Evolutionary conservation across 2,797 vertebrate genomes (phyloP).

Genomic region (Characodon lateralis): DNA sequence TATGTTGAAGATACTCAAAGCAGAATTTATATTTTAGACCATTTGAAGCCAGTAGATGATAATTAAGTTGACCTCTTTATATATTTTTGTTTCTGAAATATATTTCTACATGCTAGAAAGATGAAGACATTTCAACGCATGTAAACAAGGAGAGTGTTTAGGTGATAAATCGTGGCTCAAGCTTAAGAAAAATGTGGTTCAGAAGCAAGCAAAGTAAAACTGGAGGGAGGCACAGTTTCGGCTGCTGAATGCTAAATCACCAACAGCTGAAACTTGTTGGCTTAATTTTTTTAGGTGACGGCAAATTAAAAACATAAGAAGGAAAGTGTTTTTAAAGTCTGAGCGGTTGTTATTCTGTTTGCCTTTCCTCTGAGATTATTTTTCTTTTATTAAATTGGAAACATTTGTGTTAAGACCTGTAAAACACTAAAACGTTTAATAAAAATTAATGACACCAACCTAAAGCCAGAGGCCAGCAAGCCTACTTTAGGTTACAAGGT

Average conservation of each 20-base stretch:
- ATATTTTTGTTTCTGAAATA: conserved; percentile 40
- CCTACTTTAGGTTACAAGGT: conserved; percentile 1
- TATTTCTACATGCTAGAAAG: conserved; percentile 48
- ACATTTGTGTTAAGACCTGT: conserved; percentile 12
- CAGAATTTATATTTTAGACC: conserved; percentile 7
- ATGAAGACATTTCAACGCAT: conserved; percentile 39
- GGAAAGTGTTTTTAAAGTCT: conserved; percentile 23
- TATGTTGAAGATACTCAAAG: conserved; percentile 13
- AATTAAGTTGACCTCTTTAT: conserved; percentile 50
- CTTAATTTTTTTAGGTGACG: conserved; percentile 20
- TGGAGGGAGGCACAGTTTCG: conserved; percentile 31
- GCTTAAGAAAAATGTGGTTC: conserved; percentile 27
- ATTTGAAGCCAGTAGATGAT: conserved; percentile 26
- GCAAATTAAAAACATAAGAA: conserved; percentile 28
- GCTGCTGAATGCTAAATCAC: conserved; percentile 33
- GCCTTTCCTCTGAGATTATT: conserved; percentile 30
- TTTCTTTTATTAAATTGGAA: conserved; percentile 53
- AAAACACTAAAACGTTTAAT: background rate
- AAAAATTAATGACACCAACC: conserved; percentile 1
- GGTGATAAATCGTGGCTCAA: conserved; percentile 20
- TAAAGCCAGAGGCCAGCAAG: background rate
- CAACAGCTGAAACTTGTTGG: conserved; percentile 51
- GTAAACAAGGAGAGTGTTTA: conserved; percentile 35
- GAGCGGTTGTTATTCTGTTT: conserved; percentile 25
- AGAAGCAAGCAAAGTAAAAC: conserved; percentile 43